Base-by-base conservation (phyloP, 2,797 vertebrate species). In the Crax fasciolata region DNA sequence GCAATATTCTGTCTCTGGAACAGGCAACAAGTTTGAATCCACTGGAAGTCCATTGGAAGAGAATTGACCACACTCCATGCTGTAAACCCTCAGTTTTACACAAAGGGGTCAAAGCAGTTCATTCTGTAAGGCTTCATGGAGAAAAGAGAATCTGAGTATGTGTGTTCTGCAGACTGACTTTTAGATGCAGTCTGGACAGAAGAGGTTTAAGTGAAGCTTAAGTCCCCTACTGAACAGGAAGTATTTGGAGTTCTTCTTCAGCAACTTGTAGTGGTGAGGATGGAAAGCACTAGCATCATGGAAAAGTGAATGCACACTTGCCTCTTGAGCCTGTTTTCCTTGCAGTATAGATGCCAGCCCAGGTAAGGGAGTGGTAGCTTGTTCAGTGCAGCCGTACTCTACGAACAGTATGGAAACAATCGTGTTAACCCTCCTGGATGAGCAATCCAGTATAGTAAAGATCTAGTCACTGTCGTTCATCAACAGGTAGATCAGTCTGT, bases 211-310 rank as follows among this genome's bases (percentile, higher is more conserved):
- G 20, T 84, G 81, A 87, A 25, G 6, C 46, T 79, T 61, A 38
- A 38, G 41, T 90, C 30, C 65, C 9, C 38, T 63, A 0, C 48
- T 57, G 49, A 78, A 19, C 13, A 57, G 18, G 30, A 65, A 10
- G 3, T 38, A 6, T 8, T 67, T 41, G 27, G 32, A 61, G 30
- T 15, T 58, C 5, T 59, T 65, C 38, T 87, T 82, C 51, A 87
- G 41, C 52, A 74, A 5, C 46, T 10, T 14, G 12, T 30, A 84
- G 15, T 39, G 52, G 27, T 72, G 58, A 84, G n/a, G n/a, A n/a
- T 41, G 25, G 38, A 62, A 62, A 62, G 38, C 25, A 41, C 16
- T 18, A 41, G 17, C 16, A 27, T 66, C 0, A 0, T 63, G 41
- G 21, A 16, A 10, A 48, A 28, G 48, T 71, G 46, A 39, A n/a